A percentile compares a stretch with the other conserved stretches of the same genome.
These are phyloP conservation scores for Psittacus erithacus DNA, from an alignment of 2,113 vertebrate genomes.

Conservation along the genomic window DNA sequence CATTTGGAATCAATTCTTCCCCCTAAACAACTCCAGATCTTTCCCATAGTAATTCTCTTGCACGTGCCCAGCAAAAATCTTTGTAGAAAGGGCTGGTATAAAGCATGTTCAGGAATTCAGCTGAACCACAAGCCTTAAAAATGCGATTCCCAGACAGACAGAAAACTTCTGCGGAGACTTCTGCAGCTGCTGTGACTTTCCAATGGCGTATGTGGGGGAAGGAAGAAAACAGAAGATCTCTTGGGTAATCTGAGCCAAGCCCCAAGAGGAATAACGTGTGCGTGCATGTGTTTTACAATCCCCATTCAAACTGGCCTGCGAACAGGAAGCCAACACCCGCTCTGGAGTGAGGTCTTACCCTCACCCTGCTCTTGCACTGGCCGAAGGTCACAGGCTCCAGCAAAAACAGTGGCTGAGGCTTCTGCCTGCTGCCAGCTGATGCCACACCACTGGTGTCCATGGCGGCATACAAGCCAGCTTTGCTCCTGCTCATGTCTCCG, in stretches of 20 bases:
- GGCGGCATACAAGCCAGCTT: background rate
- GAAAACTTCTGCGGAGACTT: background rate
- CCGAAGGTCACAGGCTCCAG: background rate
- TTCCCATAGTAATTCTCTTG: conserved; percentile 47
- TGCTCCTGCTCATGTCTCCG: background rate
- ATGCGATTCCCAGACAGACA: background rate
- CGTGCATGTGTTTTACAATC: background rate
- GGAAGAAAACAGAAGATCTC: background rate
- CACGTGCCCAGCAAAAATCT: conserved; percentile 49
- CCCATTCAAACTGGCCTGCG: background rate
- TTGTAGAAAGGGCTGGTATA: background rate
- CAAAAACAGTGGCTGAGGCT: background rate
- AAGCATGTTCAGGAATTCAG: conserved; percentile 1
- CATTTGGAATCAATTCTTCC: conserved; percentile 64
- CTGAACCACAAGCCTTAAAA: conserved; percentile 11
- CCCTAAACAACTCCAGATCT: conserved; percentile 55
- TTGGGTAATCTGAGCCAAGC: background rate
- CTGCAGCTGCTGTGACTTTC: background rate
- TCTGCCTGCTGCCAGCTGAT: background rate
- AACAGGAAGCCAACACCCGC: background rate
- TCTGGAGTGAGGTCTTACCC: background rate
- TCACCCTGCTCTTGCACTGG: background rate
- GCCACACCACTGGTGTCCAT: background rate
- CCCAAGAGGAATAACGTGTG: background rate
- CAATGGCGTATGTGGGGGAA: background rate